A percentile compares a stretch with the other conserved stretches of the same genome.
Conservation (phyloP, 2,888 invertebrate species). For the Trissonchulus latispiculum region DNA sequence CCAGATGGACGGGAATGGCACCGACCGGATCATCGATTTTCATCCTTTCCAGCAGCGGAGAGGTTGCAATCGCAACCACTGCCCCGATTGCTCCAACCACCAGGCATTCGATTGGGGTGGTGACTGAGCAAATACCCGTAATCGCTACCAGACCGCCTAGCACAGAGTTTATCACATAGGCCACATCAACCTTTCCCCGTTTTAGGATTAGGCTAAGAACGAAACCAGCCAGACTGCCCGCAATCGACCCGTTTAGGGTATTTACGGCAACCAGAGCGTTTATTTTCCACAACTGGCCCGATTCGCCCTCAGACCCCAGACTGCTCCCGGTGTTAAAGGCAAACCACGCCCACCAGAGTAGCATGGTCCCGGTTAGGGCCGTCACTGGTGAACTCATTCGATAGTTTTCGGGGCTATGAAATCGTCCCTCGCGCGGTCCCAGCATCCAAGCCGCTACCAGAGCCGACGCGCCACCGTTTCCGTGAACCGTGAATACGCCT, state of each 20-base stretch:
- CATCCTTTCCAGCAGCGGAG: neutral
- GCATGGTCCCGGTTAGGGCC: too few species aligned
- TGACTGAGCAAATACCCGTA: neutral
- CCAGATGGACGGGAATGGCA: constrained; percentile 15
- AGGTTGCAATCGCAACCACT: neutral
- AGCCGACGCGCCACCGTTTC: constrained; percentile 18
- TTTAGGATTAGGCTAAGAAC: neutral
- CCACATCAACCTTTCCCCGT: constrained; percentile 60
- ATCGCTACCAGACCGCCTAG: constrained; percentile 13
- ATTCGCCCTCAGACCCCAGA: neutral
- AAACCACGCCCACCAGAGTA: constrained; percentile 16
- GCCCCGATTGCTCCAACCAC: constrained; percentile 4
- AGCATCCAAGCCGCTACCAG: constrained; percentile 18
- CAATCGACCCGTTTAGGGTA: constrained; percentile 81
- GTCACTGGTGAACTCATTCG: constrained; percentile 18
- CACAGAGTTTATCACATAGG: constrained; percentile 80
- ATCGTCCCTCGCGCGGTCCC: constrained; percentile 21
- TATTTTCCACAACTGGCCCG: neutral
- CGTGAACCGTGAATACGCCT: constrained; percentile 18
- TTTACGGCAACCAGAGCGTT: constrained; percentile 56
- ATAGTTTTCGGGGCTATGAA: neutral
- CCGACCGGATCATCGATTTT: constrained; percentile 20
- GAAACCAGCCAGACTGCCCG: constrained; percentile 65
- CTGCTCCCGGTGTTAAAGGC: constrained; percentile 15
- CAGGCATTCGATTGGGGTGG: neutral